phyloP scores from a whole-genome alignment of 2,888 invertebrate species.

The Dione vanillae region DNA sequence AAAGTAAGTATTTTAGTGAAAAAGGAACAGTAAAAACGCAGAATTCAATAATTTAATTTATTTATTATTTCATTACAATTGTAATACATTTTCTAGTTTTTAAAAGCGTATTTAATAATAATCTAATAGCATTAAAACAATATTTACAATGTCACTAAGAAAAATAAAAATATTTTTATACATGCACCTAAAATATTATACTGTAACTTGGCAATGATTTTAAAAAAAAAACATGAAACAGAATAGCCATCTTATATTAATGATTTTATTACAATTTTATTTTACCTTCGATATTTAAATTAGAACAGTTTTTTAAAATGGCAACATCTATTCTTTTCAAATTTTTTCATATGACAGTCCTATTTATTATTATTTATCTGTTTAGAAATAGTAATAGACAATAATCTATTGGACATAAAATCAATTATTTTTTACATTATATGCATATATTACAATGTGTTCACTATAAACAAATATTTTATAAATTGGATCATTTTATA shows the following conservation, averaged over 20 bases:
- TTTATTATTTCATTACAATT: constrained; percentile 60
- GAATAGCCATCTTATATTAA: constrained; percentile 13
- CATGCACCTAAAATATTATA: constrained; percentile 38
- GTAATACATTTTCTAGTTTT: constrained; percentile 62
- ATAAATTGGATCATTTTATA: constrained; percentile 6
- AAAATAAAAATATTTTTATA: constrained; percentile 33
- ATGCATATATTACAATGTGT: constrained; percentile 16
- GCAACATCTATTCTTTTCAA: constrained; percentile 15
- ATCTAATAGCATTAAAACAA: constrained; percentile 63
- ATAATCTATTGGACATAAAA: constrained; percentile 15
- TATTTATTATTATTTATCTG: constrained; percentile 10
- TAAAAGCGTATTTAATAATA: constrained; percentile 72
- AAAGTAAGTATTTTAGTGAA: no score
- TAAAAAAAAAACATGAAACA: constrained; percentile 10
- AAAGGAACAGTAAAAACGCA: constrained; percentile 15
- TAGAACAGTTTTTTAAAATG: neutral
- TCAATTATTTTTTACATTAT: constrained; percentile 9
- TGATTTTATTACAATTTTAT: neutral
- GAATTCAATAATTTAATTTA: constrained; percentile 77
- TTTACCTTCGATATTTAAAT: neutral
- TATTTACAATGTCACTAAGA: constrained; percentile 52
- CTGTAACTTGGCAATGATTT: constrained; percentile 39
- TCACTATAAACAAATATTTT: constrained; percentile 6
- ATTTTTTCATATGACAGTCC: neutral
- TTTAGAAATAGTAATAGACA: constrained; percentile 14